These are phyloP conservation scores for Eremophila alpestris DNA, from an alignment of 2,797 vertebrate genomes.

Conservation along the genomic window DNA sequence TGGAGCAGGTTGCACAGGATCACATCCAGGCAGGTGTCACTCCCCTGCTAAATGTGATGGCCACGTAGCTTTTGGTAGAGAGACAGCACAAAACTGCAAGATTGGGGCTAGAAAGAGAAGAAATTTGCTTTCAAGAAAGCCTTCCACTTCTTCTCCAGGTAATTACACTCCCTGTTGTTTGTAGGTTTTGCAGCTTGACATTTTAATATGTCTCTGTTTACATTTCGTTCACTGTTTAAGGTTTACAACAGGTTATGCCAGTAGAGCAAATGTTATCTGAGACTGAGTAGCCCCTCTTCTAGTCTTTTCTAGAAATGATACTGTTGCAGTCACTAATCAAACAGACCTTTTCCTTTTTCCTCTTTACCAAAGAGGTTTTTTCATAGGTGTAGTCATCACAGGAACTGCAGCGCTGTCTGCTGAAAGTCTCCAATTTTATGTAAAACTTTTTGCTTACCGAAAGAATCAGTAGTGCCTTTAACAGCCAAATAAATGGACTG, in stretches of 20 bases:
- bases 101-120: not conserved
- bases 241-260: not conserved
- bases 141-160: not conserved
- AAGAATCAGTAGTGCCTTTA: not conserved
- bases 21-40: not conserved
- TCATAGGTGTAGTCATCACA: not conserved
- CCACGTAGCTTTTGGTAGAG: not conserved
- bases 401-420: not conserved
- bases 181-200: not conserved
- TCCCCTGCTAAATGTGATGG: not conserved
- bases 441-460: not conserved
- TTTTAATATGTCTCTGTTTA: constrained; percentile 5
- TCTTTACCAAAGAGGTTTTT: not conserved
- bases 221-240: not conserved
- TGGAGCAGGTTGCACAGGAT: not conserved
- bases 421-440: not conserved
- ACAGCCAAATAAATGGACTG: not conserved
- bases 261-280: not conserved
- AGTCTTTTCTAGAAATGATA: not conserved
- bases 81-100: not conserved
- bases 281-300: not conserved
- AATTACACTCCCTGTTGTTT: not conserved
- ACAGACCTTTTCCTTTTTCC: not conserved
- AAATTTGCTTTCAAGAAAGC: constrained; percentile 6
- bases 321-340: not conserved